Base-by-base conservation (phyloP, 2,113 vertebrate genomes). In the Lagopus leucura region DNA sequence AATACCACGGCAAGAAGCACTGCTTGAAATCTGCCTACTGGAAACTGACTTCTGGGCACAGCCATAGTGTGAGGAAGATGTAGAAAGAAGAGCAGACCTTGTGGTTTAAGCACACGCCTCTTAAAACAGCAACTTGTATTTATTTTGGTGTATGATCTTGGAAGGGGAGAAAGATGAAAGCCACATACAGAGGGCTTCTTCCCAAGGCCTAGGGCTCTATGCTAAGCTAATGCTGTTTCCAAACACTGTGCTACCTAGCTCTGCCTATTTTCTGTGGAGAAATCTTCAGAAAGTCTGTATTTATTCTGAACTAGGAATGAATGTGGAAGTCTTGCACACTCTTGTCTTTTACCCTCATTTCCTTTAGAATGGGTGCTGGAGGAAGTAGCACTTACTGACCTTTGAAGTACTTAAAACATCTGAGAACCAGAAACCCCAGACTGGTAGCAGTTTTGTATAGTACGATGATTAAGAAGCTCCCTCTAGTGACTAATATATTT, bases 401-500 rank as follows among this genome's bases (percentile, higher is more conserved):
- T 10, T 14, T 55, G 2, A 76, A 70, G 7, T 21, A 28, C 22
- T 66, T 60, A 5, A 20, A 20, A 20, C 25, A 32, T 5, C 13
- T 1, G 4, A 30, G 40, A 63, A 50, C 1, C 42, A 11, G 21
- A 63, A 82, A n/a, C 24, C 13, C 12, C 13, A 16, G 13, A 3
- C 4, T 1, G 48, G 18, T 3, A 52, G 20, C 0, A 1, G 32
- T 73, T 74, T 77, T 12, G 3, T n/a, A 52, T 3, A 3, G 20
- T 81, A 25, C 6, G 11, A 30, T 16, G 71, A 61, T 75, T 47
- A 69, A 67, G 9, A 42, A 58, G 67, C 89, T 94, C 93, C 94
- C 92, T 96, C 96, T 97, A 94, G 91, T 1, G 93, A 74, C 63
- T 38, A 6, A 11, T 20, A 71, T 38, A 25, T 58, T 91, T 17